Conservation (phyloP, 2,888 invertebrate species). For the Camponotus fellah region DNA sequence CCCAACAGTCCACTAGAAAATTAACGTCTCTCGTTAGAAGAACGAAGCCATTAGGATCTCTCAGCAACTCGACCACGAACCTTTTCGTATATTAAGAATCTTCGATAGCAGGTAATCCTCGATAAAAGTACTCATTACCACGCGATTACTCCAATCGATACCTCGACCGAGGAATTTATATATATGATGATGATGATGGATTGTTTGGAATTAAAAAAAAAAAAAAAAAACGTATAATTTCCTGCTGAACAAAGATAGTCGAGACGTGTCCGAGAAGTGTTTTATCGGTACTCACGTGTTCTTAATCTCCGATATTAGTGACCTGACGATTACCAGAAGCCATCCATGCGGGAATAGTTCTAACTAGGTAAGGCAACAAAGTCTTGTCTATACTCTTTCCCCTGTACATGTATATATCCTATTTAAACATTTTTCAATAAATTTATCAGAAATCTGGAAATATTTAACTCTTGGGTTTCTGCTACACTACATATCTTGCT, state of each 20-base stretch:
- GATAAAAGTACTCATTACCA: conserved; percentile 79
- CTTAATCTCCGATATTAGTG: conserved; percentile 64
- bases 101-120: conserved; percentile 74
- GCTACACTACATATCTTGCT: conserved; percentile 77
- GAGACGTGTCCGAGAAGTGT: conserved; percentile 34
- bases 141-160: conserved; percentile 49
- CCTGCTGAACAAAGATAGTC: background rate
- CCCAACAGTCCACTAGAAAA: no score
- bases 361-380: conserved; percentile 81
- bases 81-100: conserved; percentile 80
- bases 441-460: conserved; percentile 84
- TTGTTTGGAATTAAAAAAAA: background rate
- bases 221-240: background rate
- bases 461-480: conserved; percentile 83
- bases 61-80: conserved; percentile 65
- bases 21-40: conserved; percentile 69
- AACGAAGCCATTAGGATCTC: conserved; percentile 72
- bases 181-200: background rate
- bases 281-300: background rate
- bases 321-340: conserved; percentile 64
- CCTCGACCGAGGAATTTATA: conserved; percentile 34
- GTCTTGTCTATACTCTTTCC: conserved; percentile 82
- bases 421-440: conserved; percentile 82
- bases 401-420: conserved; percentile 83
- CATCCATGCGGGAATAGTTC: conserved; percentile 75